Evolutionary conservation across 2,113 vertebrate species (phyloP), one percentile per base, ranked within the genome.

Genomic region (Plestiodon gilberti): DNA sequence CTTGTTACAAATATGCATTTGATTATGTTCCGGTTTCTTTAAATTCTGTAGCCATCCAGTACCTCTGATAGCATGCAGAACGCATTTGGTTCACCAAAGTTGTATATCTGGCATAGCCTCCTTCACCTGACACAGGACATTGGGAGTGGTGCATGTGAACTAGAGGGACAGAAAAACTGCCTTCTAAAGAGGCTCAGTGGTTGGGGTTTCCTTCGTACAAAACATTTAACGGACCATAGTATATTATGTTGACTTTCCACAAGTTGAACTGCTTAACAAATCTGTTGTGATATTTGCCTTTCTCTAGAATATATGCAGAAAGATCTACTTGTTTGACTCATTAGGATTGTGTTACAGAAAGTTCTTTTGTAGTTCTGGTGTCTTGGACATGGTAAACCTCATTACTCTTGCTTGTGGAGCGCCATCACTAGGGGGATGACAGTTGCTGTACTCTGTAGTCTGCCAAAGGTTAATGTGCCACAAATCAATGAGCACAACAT

Each of bases 231-330:
- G 30, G 74, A 76, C 48, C 33, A 30, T 10, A 13, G n/a, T 70
- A n/a, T 14, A 69, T 69, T 69, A 20, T 33, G 62, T 48, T 33
- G 67, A 17, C 15, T 13, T 57, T 17, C 83, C 85, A 69, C 81
- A 81, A 87, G 89, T 76, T 28, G 40, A 84, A 84, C 78, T 89
- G 76, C 20, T 48, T 25, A 91, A 93, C 93, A 89, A 82, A 87
- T 69, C 35, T 83, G 90, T 89, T 78, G 43, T 83, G 89, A 4
- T 93, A 89, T 90, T 91, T 94, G 90, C 82, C 91, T 80, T 48
- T n/a, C n/a, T 33, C 78, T 0, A 83, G 52, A 55, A 55, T 55
- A 55, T 55, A 8, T 55, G 52, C 52, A 55, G 52, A 55, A 8
- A 13, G 52, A 55, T 13, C 52, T 8, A 55, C 13, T 6, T 55